These are phyloP conservation scores for Pararge aegeria DNA, from an alignment of 1,140 invertebrate genomes.

Conservation along the genomic window DNA sequence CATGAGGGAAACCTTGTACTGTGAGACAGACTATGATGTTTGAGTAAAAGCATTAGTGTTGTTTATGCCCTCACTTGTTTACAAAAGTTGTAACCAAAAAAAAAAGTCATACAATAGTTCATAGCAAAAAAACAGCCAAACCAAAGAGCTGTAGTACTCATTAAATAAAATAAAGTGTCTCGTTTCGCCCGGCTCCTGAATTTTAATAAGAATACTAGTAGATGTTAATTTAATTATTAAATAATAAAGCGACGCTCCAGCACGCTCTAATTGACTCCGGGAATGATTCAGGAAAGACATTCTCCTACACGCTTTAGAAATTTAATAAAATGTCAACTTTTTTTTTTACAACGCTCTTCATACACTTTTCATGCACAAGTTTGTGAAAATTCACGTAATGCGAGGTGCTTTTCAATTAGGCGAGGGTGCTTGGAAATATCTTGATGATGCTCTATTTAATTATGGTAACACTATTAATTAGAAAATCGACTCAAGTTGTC, in stretches of 20 bases:
- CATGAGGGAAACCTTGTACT: too few relatives aligned
- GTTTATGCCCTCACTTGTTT: too few relatives aligned
- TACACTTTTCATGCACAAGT: constrained; percentile 4
- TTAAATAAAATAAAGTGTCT: constrained; percentile 33
- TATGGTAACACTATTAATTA: constrained; percentile 5
- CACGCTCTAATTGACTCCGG: constrained; percentile 33
- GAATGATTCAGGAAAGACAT: constrained; percentile 20
- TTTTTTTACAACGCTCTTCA: constrained; percentile 12
- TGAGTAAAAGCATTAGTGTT: too few relatives aligned
- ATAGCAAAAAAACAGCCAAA: background rate
- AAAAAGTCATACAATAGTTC: background rate
- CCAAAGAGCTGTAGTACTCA: constrained; percentile 6
- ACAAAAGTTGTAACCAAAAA: too few relatives aligned
- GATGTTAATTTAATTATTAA: constrained; percentile 55
- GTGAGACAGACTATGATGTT: too few relatives aligned
- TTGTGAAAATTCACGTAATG: constrained; percentile 2
- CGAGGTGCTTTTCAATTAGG: background rate
- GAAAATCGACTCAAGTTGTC: background rate
- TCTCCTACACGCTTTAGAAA: constrained; percentile 23
- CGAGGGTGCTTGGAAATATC: background rate
- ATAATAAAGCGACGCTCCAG: constrained; percentile 38
- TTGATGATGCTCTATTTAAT: background rate
- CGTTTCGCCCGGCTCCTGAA: constrained; percentile 34
- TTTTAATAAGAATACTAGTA: constrained; percentile 52
- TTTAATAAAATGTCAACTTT: constrained; percentile 23